A percentile compares a stretch with the other conserved stretches of the same genome.
phyloP scores from a whole-genome alignment of 2,113 vertebrate genomes.

The Ramphastos sulfuratus region DNA sequence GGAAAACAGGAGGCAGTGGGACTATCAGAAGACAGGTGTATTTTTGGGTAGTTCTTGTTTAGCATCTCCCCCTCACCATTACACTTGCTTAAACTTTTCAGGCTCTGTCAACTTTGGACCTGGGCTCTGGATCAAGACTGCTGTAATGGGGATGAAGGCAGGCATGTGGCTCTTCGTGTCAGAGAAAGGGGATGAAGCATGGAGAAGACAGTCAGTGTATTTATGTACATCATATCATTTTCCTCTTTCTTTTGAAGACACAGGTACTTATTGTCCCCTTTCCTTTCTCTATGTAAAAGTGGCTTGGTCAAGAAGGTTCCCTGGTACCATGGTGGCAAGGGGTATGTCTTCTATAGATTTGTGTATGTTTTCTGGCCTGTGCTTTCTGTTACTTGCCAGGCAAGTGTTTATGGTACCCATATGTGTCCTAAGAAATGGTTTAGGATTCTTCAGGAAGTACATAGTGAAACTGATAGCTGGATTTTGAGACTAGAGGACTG shows the following conservation, averaged over 20 bases:
- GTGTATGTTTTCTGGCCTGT: fast-evolving
- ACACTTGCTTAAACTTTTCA: background rate
- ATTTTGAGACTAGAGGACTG: background rate
- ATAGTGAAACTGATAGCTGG: background rate
- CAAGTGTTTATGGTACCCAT: background rate
- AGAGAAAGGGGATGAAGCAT: background rate
- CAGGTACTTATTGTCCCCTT: background rate
- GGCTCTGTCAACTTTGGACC: background rate
- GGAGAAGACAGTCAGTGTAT: background rate
- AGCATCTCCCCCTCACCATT: conserved; percentile 1
- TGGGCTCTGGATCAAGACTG: background rate
- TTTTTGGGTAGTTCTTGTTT: conserved; percentile 20
- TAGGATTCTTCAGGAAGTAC: background rate
- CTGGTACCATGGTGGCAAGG: background rate
- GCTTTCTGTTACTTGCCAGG: background rate
- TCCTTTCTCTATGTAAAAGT: fast-evolving
- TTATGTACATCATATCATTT: fast-evolving
- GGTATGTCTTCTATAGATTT: background rate
- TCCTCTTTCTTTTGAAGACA: background rate
- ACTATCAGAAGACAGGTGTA: conserved; percentile 42
- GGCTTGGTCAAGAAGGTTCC: background rate
- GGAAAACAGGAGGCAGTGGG: conserved; percentile 43
- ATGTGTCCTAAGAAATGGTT: background rate
- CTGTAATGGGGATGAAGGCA: background rate
- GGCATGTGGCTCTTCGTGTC: background rate